Conservation (phyloP, 2,113 vertebrate species). For the mouse (Mus musculus) region DNA sequence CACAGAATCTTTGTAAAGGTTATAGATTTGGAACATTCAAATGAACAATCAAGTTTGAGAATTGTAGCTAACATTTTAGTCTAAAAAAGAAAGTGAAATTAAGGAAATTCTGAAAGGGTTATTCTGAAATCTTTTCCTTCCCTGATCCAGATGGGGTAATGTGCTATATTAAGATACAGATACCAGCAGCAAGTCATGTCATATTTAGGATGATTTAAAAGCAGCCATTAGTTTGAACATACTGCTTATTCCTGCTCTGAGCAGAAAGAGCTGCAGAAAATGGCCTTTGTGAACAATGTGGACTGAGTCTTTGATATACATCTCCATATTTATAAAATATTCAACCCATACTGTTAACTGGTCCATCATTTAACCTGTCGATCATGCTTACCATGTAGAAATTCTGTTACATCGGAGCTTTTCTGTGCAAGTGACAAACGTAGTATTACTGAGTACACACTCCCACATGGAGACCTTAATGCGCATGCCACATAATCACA, state of each 20-base stretch:
- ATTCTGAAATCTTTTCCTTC: neutral
- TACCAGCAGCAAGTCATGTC: neutral
- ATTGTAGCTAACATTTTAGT: neutral
- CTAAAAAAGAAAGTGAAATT: neutral
- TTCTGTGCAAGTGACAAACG: neutral
- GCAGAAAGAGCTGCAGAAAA: neutral
- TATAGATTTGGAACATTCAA: neutral
- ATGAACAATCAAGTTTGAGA: slow-evolving; percentile 24
- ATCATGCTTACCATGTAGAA: neutral
- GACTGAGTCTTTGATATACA: neutral
- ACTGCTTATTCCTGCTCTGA: neutral
- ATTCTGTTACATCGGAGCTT: neutral
- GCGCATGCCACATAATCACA: neutral
- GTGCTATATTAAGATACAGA: neutral
- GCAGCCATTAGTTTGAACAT: neutral
- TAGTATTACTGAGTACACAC: rapidly evolving
- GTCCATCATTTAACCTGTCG: neutral
- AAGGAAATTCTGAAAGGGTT: neutral
- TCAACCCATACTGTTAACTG: neutral
- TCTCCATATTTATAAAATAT: slow-evolving; percentile 28
- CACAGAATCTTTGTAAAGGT: slow-evolving; percentile 15
- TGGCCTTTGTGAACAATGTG: neutral
- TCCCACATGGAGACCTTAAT: neutral
- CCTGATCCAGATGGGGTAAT: neutral
- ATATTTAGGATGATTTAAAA: neutral